Evolutionary conservation across 2,888 invertebrate genomes (phyloP), one percentile per base, ranked within the genome.

Genomic region (Idaea aversata): DNA sequence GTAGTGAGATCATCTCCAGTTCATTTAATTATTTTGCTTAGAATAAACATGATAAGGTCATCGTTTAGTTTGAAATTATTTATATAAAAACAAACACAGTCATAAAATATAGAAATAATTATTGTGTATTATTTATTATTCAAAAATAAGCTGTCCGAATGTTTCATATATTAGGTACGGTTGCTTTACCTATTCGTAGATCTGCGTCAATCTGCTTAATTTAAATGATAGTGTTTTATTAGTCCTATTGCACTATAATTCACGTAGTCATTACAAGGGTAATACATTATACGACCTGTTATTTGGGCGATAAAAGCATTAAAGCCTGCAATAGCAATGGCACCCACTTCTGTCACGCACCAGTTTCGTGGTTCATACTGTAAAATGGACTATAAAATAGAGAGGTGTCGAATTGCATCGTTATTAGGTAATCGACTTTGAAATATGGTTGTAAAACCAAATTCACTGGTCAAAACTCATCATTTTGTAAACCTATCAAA

Each of bases 311-410:
- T 74, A 72, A 70, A 73, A 75, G 59, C 61, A 66, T 72, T 73
- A 73, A 77, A 75, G 72, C 67, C 67, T 68, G 73, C 74, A 77
- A 76, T 76, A 77, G 72, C 74, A 77, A 76, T 76, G 77, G 74
- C 72, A 65, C 69, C 67, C 62, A 65, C 77, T 76, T 77, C 76
- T 77, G 75, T 76, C 74, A 78, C 74, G 72, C 65, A 72, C 74
- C 73, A 70, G 47, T 47, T 64, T 71, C 74, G 62, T 66, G 71
- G 75, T 73, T 65, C 65, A 67, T 68, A 64, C 73, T 67, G 61
- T 35, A 65, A 61, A 63, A 63, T 65, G 61, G 47, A 61, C 16
- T 38, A 65, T 72, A 69, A 71, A 66, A n/a, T 57, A 6, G 58
- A 61, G 63, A 71, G 72, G 74, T 77, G 69, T 78, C 47, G 70